Evolutionary conservation across 23 tunicate genomes (phyloP), one percentile per base, ranked within the genome.

Genomic region (Ascidia mentula): DNA sequence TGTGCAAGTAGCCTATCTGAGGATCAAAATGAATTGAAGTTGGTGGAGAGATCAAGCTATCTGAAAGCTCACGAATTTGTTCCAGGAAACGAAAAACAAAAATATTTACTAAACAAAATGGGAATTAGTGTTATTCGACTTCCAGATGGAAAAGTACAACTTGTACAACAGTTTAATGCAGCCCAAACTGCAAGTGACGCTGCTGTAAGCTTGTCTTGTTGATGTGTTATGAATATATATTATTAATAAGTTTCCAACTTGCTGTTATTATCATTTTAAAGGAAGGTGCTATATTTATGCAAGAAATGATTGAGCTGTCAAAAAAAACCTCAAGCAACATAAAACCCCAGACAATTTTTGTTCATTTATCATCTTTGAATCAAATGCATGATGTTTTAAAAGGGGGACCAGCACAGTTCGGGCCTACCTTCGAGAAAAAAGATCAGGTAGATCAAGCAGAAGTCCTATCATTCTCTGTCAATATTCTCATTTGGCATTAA

Each of bases 321-420:
- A 72, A 79, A 69, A 76, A 30, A 20, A 15, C 37, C 18, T 34
- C 36, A 42, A 31, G 33, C 18, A 82, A 79, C 22, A 75, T 74
- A 22, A 71, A 75, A 31, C 74, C 53, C 4, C 60, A 73, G 13
- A 80, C 91, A 32, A 59, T 79, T 17, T 73, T 78, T 46, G 75
- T 89, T 31, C 88, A 86, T 32, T n/a, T 95, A 2, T 53, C 88
- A 0, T 76, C 87, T 69, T 76, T 69, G 42, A 89, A 89, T 24
- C 79, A 79, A 73, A 80, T 78, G 71, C 89, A 91, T 34, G 59
- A 82, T 31, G 53, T 81, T 18, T 45, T 92, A 15, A 76, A 79
- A 13, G 99, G 77, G n/a, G 82, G 92, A 36, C 95, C 95, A 18
- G 99, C 95, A 15, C 95, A 95, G 72, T 94, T 94, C 73, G 98